phyloP scores from a whole-genome alignment of 2,888 invertebrate genomes.

The Pollenia amentaria region DNA sequence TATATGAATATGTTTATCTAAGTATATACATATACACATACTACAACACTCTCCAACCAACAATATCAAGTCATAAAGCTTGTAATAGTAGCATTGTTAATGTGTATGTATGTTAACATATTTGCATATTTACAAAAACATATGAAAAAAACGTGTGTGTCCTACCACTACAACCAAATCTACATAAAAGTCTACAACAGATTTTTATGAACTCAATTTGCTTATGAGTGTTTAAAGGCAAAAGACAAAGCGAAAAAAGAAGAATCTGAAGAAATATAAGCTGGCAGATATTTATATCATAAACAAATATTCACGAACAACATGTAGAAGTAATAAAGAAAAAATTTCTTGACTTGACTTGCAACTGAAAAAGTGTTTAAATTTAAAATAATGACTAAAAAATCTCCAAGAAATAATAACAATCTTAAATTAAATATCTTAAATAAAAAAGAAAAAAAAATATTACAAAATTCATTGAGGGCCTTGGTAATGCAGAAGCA shows the following conservation, averaged over 20 bases:
- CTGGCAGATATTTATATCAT: conserved; percentile 42
- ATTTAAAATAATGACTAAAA: conserved; percentile 13
- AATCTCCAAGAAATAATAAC: neutral
- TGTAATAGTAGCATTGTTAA: conserved; percentile 36
- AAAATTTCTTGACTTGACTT: neutral
- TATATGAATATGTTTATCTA: conserved; percentile 21
- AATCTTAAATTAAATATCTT: too few species aligned
- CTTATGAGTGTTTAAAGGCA: conserved; percentile 68
- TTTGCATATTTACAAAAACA: conserved; percentile 32
- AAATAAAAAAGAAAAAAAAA: neutral
- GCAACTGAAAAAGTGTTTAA: neutral
- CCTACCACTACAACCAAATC: conserved; percentile 15
- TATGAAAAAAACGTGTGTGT: conserved; percentile 19
- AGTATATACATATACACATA: conserved; percentile 7
- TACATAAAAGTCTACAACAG: conserved; percentile 59
- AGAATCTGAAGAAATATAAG: conserved; percentile 22
- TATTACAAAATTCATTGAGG: conserved; percentile 11
- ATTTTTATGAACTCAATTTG: conserved; percentile 76
- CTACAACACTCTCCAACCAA: neutral
- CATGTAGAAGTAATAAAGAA: conserved; percentile 34
- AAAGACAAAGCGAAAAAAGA: conserved; percentile 20
- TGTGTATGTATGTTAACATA: neutral
- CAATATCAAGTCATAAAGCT: conserved; percentile 41
- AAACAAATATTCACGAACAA: conserved; percentile 37
- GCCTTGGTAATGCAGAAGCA: conserved; percentile 28